Evolutionary conservation across 2,888 invertebrate genomes (phyloP), one percentile per base, ranked within the genome.

Genomic region (Torymus texanus): DNA sequence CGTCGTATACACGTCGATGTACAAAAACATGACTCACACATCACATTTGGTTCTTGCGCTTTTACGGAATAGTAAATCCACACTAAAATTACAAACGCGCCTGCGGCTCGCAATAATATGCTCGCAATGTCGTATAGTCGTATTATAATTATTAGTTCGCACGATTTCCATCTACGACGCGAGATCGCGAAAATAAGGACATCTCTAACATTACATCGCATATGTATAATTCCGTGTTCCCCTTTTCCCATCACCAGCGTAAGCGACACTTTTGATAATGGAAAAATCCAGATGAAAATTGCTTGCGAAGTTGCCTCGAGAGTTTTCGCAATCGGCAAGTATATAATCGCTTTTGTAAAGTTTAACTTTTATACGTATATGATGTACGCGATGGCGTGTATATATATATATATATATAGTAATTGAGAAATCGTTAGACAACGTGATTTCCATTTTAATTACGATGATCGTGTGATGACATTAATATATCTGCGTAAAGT

Each of bases 121-220:
- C 63, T 2, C 12, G 67, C 78, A 78, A 78, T 72, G 61, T n/a
- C 73, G 2, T 21, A 21, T 21, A 21, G 72, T 50, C n/a, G 59
- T 68, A 73, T 78, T 56, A 53, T 78, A 74, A 78, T 78, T 70
- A 78, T 78, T n/a, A 74, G 70, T 74, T 70, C 63, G 68, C 74
- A 70, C 62, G 63, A 73, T 62, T 73, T 74, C 72, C 77, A 72
- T 71, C 55, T 59, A 24, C 67, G 68, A 21, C 58, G 50, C 53
- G n/a, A 13, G 0, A 0, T 3, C n/a, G 12, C 13, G 14, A 51
- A 59, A 63, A 53, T 56, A 62, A 72, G 77, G 66, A 77, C 71
- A 66, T 61, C 56, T 59, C 59, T 11, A 10, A n/a, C 41, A 41
- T 41, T 41, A 41, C 41, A 8, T 41, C 41, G 41, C 41, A 41